Base-by-base conservation (phyloP, 2,888 invertebrate species). In the Drosophila kanekoi region DNA sequence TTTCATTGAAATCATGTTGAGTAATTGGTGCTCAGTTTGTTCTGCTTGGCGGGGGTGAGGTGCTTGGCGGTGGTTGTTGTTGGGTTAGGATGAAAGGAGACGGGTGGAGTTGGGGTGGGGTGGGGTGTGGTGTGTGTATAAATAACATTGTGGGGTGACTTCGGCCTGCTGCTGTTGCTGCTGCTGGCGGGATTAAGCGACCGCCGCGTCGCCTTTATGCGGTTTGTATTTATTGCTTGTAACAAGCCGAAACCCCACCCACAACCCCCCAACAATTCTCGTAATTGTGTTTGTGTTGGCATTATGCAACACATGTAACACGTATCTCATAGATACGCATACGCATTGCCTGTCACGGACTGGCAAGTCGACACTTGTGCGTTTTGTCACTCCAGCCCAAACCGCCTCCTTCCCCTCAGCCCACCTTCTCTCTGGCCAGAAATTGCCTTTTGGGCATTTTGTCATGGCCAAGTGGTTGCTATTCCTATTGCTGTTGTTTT, bases 1-100 rank as follows among this genome's bases (percentile, higher is more conserved):
- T 91, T 91, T 90, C 89, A 91, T 90, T 91, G 91, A 91, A 90
- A 91, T 91, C 89, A 90, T 90, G 90, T 91, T 91, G 91, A 90
- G 91, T 91, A 91, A 91, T 91, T 90, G 91, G 89, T 72, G 74
- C 63, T 51, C 63, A 63, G 63, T 63, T 65, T 63, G 28, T 32
- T 64, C 16, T n/a, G 66, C 58, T 16, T 11, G 56, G 14, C 13
- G 53, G 14, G 48, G 38, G 47, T 40, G 8, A 54, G 57, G 63
- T 20, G 20, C 5, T 14, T 13, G 32, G 28, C 53, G 44, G 14
- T 33, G 13, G 48, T 18, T 18, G 56, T 11, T 32, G 37, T 9
- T 32, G 14, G 33, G 47, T 38, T 41, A 28, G 53, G n/a, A n/a
- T n/a, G n/a, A n/a, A n/a, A n/a, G n/a, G n/a, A n/a, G n/a, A n/a